Evolutionary conservation across 1,140 invertebrate species (phyloP), one percentile per base, ranked within the genome.

Genomic region (Chrysomallon squamiferum): DNA sequence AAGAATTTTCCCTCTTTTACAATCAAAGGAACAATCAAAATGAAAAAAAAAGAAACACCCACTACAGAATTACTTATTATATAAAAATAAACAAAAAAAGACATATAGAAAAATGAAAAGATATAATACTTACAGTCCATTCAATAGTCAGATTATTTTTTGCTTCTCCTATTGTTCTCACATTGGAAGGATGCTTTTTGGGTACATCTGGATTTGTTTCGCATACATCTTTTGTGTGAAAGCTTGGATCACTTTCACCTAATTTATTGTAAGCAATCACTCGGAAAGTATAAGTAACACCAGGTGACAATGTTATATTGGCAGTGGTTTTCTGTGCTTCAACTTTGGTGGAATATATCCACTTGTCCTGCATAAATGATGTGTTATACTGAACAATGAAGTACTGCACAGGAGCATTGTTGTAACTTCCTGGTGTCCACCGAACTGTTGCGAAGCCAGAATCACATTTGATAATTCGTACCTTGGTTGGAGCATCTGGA

Each of bases 261-360:
- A 98, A 95, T 86, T 96, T 96, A 85, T 99, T 99, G 79, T 90
- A 90, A 0, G 96, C 95, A 49, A 95, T 89, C 1, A 99, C 94
- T 47, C 96, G 88, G 89, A 97, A 99, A 0, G 96, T 98, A 79
- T 98, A 99, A 85, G 98, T 98, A 0, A 94, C 90, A 93, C 94
- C 97, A 0, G 96, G 95, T 9, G 70, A 64, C 9, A 82, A 59
- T 2, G 38, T 50, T 11, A 81, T 50, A 3, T 59, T 68, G 11
- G 69, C 72, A 25, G 54, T 72, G 33, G 67, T 81, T 29, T 72
- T 61, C 11, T 69, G 69, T n/a, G 72, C 61, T 11, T 67, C 58
- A 1, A 75, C 76, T 52, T 67, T 64, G n/a, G 64, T 52, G 20
- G 57, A 74, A 59, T 71, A 78, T 4, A 62, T 65, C 97, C 97